phyloP scores from a whole-genome alignment of 1,140 invertebrate species.

The Nasonia longicornis region DNA sequence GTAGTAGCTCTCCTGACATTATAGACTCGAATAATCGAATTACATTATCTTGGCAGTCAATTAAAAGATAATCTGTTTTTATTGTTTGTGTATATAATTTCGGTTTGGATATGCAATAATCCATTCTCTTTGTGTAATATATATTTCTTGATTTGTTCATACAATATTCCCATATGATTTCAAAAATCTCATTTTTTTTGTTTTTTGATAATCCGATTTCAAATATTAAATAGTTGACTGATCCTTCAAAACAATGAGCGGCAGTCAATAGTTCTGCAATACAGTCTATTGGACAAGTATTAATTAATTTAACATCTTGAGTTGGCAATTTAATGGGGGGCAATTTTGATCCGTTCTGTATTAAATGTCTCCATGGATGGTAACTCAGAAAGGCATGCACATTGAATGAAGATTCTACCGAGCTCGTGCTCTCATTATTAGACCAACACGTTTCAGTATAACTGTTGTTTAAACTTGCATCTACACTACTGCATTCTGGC shows the following conservation, averaged over 20 bases:
- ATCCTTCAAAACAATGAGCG: neutral
- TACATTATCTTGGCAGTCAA: constrained; percentile 1
- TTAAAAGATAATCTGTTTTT: neutral
- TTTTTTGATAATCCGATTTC: neutral
- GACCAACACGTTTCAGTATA: no score
- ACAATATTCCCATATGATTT: neutral
- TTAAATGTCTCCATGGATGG: no score
- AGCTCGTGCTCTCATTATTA: no score
- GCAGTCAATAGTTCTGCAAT: neutral
- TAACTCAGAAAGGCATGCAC: no score
- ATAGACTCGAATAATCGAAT: neutral
- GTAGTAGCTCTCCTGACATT: no score
- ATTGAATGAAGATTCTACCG: no score
- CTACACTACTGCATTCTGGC: no score
- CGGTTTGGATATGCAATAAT: neutral
- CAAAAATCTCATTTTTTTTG: neutral
- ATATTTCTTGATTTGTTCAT: neutral
- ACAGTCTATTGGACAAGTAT: neutral
- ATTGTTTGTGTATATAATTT: neutral
- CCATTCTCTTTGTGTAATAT: neutral
- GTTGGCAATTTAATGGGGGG: neutral
- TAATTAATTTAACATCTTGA: neutral
- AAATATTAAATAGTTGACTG: neutral
- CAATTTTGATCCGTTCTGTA: neutral
- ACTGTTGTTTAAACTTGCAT: no score